Evolutionary conservation across 2,888 invertebrate genomes (phyloP), one percentile per base, ranked within the genome.

Genomic region (Parapristionchus giblindavisi): DNA sequence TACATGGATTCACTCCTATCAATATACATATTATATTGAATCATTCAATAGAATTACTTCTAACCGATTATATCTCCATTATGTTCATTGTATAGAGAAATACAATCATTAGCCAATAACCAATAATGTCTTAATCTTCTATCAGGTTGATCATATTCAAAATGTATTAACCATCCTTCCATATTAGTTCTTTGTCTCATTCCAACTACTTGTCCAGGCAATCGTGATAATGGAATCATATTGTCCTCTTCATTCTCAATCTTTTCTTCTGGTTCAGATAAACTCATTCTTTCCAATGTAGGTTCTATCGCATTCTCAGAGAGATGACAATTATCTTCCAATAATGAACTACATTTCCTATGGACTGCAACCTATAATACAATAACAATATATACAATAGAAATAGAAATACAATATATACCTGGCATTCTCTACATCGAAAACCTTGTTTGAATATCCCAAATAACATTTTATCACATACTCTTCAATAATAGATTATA

Each of bases 91-190:
- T 85, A 88, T 75, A 88, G 76, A 43, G 79, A 78, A 63, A 88
- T 83, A 43, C 79, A 80, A 71, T 85, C 82, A 76, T 85, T 82
- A 29, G 79, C 77, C 72, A 88, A 79, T 63, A 86, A 77, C 88
- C 88, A 88, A 74, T 88, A 88, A 75, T 88, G 87, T 60, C 85
- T 80, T 0, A 88, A 82, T 43, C 87, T 79, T 21, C 85, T 77
- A 27, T 85, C 85, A 5, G 85, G 83, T 38, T 86, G 83, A 1
- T 78, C 77, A 34, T 82, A 60, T 40, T 83, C 77, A 77, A 85
- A 86, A 70, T 88, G 88, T n/a, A 88, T 83, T 80, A 88, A 80
- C 88, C 88, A 88, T 38, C 88, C 87, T 60, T 87, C 87, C 32
- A 82, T 77, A 43, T 79, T 77, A 24, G 61, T 43, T 56, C 58